phyloP scores from a whole-genome alignment of 2,113 vertebrate genomes.

The Pluvialis apricaria region DNA sequence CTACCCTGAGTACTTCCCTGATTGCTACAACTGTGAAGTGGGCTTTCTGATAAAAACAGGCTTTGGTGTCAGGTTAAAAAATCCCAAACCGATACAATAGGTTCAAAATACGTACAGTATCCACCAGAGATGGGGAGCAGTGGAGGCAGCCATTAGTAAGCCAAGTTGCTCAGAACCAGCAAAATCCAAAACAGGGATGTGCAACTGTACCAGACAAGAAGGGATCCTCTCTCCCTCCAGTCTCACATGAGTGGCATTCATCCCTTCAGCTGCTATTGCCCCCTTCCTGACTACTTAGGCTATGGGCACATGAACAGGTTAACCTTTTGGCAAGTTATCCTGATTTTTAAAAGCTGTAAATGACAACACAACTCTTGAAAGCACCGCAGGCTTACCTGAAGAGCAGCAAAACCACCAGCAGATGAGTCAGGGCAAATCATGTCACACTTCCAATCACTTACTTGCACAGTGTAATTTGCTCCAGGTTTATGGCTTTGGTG shows the following conservation, averaged over 20 bases:
- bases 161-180: background rate
- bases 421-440: background rate
- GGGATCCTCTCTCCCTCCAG: background rate
- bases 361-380: background rate
- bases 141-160: background rate
- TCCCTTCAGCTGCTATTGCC: background rate
- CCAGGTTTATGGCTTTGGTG: conserved; percentile 3
- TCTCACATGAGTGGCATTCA: background rate
- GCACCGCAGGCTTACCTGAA: background rate
- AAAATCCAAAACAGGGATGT: background rate
- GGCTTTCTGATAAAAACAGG: background rate
- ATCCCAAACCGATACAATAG: background rate
- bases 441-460: conserved; percentile 2
- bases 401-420: background rate
- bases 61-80: background rate
- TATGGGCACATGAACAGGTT: background rate
- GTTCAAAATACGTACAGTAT: background rate
- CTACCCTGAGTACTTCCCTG: background rate
- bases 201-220: background rate
- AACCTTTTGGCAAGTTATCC: background rate
- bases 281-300: background rate
- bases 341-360: background rate
- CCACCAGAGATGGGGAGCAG: background rate
- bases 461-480: conserved; percentile 23
- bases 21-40: background rate